Conservation (phyloP, 2,113 vertebrate species). For the Prietella phreatophila region DNA sequence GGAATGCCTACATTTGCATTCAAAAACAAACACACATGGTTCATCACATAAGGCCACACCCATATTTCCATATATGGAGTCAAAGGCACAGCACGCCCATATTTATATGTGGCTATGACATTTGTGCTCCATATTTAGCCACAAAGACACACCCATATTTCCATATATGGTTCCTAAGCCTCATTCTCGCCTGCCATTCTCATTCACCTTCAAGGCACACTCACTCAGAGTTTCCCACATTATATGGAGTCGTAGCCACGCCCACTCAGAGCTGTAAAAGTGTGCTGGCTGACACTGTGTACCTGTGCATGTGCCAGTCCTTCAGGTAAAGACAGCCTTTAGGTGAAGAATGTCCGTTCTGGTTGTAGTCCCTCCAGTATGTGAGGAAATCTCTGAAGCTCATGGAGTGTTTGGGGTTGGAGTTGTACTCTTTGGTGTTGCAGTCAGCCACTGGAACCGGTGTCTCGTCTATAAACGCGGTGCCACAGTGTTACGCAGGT, state of each 20-base stretch:
- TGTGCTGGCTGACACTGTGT: not conserved
- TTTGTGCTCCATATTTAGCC: not conserved
- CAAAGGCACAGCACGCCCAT: not conserved
- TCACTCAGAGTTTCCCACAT: not conserved
- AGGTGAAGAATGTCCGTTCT: constrained; percentile 75
- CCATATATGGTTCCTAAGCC: not conserved
- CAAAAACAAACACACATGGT: no score
- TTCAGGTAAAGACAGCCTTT: constrained; percentile 92
- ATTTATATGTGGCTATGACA: not conserved
- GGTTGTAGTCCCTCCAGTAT: constrained; percentile 88
- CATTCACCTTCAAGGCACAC: not conserved
- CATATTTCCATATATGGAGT: not conserved
- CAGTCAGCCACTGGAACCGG: constrained; percentile 93
- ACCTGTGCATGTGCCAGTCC: constrained; percentile 97
- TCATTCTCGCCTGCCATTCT: not conserved
- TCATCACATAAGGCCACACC: no score
- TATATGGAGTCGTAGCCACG: no score
- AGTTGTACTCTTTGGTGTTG: constrained; percentile 86
- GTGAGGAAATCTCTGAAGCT: constrained; percentile 83
- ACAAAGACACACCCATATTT: not conserved
- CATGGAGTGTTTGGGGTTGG: constrained; percentile 89
- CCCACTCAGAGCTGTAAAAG: not conserved
- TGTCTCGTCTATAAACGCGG: constrained; percentile 74
- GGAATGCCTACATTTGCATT: no score
- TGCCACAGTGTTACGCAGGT: not conserved